These are phyloP conservation scores for Ascaphus truei DNA, from an alignment of 2,113 vertebrate species.

Conservation along the genomic window DNA sequence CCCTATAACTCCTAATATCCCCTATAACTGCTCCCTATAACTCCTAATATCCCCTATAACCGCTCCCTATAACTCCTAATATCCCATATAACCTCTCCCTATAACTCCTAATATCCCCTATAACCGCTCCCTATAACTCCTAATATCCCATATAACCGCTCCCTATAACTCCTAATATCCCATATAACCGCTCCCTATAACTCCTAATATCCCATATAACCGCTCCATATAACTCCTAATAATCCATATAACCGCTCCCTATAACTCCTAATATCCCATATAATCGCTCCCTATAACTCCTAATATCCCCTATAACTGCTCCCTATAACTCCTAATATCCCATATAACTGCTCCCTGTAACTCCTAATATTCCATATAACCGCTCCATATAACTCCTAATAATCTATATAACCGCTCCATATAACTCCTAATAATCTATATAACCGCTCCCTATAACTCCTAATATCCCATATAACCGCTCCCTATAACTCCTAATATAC, in stretches of 20 bases:
- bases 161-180: neutral
- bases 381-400: neutral
- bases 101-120: no score
- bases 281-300: neutral
- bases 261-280: neutral
- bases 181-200: neutral
- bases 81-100: no score
- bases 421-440: neutral
- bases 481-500: no score
- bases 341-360: neutral
- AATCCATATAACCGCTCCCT: neutral
- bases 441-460: no score
- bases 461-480: no score
- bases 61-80: no score
- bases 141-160: neutral
- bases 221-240: no score
- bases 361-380: neutral
- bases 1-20: no score
- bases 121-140: neutral
- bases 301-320: neutral
- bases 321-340: neutral
- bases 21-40: no score
- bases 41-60: no score
- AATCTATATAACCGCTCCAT: neutral
- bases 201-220: neutral